Percentiles rank a stretch among this genome's conserved stretches.
These are phyloP conservation scores for Camponotus fellah DNA, from an alignment of 2,888 invertebrate genomes.

Conservation along the genomic window DNA sequence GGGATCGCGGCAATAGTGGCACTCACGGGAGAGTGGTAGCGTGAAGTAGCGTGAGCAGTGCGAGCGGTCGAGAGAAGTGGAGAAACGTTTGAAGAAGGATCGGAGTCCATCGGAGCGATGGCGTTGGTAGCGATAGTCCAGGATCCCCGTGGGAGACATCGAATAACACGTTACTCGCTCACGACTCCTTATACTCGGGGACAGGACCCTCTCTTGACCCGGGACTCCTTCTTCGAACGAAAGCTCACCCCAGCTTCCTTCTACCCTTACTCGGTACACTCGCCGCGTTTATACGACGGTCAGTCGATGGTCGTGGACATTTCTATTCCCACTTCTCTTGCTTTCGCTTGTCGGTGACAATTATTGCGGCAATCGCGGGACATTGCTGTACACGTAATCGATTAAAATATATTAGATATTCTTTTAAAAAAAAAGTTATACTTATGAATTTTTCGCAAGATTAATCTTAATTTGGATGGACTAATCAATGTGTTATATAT, in stretches of 20 bases:
- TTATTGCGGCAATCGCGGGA: constrained; percentile 57
- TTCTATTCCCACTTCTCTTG: constrained; percentile 38
- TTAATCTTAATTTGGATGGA: neutral
- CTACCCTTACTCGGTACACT: constrained; percentile 10
- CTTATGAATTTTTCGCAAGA: neutral
- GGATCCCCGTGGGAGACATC: constrained; percentile 78
- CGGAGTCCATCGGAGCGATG: constrained; percentile 72
- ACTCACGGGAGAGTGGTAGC: constrained; percentile 75
- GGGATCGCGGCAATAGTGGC: constrained; percentile 69
- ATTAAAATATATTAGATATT: neutral
- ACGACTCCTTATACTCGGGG: constrained; percentile 76
- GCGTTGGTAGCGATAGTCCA: constrained; percentile 67
- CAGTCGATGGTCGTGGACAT: constrained; percentile 58
- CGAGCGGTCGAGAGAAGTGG: constrained; percentile 37
- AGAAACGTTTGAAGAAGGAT: constrained; percentile 72
- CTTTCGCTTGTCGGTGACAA: constrained; percentile 65
- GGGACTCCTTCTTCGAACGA: constrained; percentile 51
- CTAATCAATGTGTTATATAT: neutral
- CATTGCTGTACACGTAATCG: constrained; percentile 4
- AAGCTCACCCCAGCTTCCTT: constrained; percentile 43
- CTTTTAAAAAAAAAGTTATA: neutral
- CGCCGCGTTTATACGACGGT: constrained; percentile 62
- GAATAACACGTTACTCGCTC: constrained; percentile 79
- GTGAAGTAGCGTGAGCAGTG: constrained; percentile 49
- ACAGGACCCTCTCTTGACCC: constrained; percentile 66